Conservation (phyloP, 2,797 vertebrate genomes). For the Urocyon cinereoargenteus region DNA sequence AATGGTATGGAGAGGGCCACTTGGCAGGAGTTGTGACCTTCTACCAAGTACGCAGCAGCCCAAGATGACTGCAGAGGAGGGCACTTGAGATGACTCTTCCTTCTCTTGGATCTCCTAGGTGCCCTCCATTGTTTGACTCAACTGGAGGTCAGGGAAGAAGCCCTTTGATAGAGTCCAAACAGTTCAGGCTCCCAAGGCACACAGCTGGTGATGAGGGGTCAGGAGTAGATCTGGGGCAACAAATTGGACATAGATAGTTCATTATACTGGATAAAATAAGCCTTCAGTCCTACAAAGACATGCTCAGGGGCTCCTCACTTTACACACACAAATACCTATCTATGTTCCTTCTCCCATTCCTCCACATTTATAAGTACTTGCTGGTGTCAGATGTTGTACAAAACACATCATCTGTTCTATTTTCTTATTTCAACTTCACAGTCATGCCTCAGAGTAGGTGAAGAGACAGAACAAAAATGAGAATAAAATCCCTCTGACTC, state of each 20-base stretch:
- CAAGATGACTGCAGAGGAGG: background rate
- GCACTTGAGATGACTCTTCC: background rate
- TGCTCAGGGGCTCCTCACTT: background rate
- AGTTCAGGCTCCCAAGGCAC: background rate
- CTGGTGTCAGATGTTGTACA: background rate
- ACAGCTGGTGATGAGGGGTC: background rate
- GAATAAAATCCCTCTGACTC: background rate
- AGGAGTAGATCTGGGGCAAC: background rate
- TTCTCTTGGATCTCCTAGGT: background rate
- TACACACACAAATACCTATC: accelerated
- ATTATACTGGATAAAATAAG: background rate
- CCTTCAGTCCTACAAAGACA: background rate
- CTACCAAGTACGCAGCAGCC: background rate
- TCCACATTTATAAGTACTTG: background rate
- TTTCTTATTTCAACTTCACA: background rate
- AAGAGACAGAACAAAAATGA: background rate
- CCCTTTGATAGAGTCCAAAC: background rate
- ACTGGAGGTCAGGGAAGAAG: background rate
- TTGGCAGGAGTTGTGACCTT: background rate
- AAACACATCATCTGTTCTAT: background rate
- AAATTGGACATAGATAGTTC: background rate
- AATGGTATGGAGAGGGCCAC: background rate
- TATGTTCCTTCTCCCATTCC: background rate
- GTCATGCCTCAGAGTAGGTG: background rate
- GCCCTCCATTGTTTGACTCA: background rate